A percentile compares a stretch with the other conserved stretches of the same genome.
Evolutionary conservation across 2,797 vertebrate species (phyloP).

Genomic region (Nasua narica): DNA sequence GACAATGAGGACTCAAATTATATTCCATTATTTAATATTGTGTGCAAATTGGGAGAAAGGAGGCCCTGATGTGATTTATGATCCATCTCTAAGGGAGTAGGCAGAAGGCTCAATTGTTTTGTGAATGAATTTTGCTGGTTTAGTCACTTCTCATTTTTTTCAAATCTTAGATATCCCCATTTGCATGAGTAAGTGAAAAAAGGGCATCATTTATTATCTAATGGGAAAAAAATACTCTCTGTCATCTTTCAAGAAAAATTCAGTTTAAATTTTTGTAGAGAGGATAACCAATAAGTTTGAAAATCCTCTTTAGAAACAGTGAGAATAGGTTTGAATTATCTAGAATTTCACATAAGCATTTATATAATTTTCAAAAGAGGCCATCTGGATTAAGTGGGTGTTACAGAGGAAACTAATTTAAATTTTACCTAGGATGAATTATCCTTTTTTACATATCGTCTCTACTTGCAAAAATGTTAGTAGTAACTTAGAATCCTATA

Average conservation of each 20-base stretch:
- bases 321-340: slow-evolving; percentile 21
- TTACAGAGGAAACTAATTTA: slow-evolving; percentile 34
- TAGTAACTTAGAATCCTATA: background rate
- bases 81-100: background rate
- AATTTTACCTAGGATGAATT: slow-evolving; percentile 3
- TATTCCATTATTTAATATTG: slow-evolving; percentile 36
- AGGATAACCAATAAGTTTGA: background rate
- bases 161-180: background rate
- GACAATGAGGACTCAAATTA: background rate
- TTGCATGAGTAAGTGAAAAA: slow-evolving; percentile 19
- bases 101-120: background rate
- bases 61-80: background rate
- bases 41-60: slow-evolving; percentile 6
- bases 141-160: background rate
- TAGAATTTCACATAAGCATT: slow-evolving; percentile 12
- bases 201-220: background rate
- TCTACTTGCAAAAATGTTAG: slow-evolving; percentile 33
- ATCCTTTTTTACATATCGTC: background rate
- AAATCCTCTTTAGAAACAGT: background rate
- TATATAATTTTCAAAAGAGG: slow-evolving; percentile 34
- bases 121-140: slow-evolving; percentile 9
- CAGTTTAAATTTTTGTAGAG: background rate
- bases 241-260: slow-evolving; percentile 17
- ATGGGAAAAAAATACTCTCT: background rate
- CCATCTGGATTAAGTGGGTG: slow-evolving; percentile 16